Evolutionary conservation across 2,888 invertebrate species (phyloP).

Genomic region (Diarsia rubi): DNA sequence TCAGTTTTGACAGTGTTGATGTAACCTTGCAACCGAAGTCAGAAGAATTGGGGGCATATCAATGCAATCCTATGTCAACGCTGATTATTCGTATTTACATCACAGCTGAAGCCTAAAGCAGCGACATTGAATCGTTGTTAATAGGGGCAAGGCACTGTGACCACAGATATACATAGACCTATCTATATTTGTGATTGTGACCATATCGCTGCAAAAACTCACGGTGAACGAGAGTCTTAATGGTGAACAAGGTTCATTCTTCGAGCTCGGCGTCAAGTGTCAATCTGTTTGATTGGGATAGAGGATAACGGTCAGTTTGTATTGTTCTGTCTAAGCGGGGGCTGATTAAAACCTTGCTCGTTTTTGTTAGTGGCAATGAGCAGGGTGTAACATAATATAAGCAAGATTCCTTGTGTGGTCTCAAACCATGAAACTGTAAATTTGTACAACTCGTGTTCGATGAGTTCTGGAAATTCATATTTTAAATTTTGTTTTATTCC

Average conservation of each 20-base stretch:
- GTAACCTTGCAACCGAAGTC: background rate
- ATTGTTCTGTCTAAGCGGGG: slow-evolving; percentile 7
- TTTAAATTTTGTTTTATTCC: no score
- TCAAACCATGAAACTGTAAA: no score
- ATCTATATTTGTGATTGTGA: no score
- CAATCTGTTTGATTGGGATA: slow-evolving; percentile 51
- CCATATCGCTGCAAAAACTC: background rate
- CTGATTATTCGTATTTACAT: background rate
- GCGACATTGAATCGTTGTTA: background rate
- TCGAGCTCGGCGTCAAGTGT: slow-evolving; percentile 16
- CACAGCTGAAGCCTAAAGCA: no score
- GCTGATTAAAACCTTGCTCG: slow-evolving; percentile 22
- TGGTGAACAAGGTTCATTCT: slow-evolving; percentile 17
- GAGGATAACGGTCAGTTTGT: slow-evolving; percentile 19
- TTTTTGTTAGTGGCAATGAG: slow-evolving; percentile 4
- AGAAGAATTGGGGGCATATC: no score
- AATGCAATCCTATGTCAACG: background rate
- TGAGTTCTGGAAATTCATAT: no score
- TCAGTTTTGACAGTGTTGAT: background rate
- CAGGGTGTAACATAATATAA: no score
- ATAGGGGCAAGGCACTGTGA: no score
- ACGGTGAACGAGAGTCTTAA: background rate
- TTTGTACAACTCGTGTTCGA: no score
- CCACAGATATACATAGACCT: no score
- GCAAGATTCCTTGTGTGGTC: no score